A percentile compares a stretch with the other conserved stretches of the same genome.
phyloP scores from a whole-genome alignment of 2,888 invertebrate species.

The Tachina fera region DNA sequence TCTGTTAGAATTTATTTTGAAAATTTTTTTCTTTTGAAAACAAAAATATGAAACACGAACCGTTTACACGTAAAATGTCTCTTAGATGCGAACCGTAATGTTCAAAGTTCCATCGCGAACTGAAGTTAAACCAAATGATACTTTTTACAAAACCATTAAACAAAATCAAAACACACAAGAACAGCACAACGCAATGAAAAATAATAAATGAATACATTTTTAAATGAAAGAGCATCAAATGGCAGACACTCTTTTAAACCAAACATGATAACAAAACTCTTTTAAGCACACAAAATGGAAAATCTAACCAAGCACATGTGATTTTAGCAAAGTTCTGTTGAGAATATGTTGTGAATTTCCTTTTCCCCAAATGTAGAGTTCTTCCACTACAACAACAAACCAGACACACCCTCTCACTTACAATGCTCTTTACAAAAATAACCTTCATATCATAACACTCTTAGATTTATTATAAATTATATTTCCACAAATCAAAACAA shows the following conservation, averaged over 20 bases:
- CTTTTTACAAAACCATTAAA: slow-evolving; percentile 57
- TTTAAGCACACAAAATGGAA: slow-evolving; percentile 14
- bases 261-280: slow-evolving; percentile 32
- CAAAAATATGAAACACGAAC: slow-evolving; percentile 39
- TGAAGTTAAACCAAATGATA: slow-evolving; percentile 72
- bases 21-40: slow-evolving; percentile 38
- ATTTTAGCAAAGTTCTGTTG: slow-evolving; percentile 46
- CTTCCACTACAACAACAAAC: slow-evolving; percentile 39
- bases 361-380: slow-evolving; percentile 39
- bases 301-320: slow-evolving; percentile 51
- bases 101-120: slow-evolving; percentile 83
- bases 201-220: slow-evolving; percentile 4
- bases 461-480: slow-evolving; percentile 5
- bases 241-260: neutral
- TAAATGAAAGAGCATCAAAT: slow-evolving; percentile 25
- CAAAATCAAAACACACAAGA: slow-evolving; percentile 61
- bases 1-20: neutral
- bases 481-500: slow-evolving; percentile 57
- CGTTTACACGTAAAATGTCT: slow-evolving; percentile 68
- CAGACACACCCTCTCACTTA: slow-evolving; percentile 62
- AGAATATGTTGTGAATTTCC: slow-evolving; percentile 28
- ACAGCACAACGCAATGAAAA: slow-evolving; percentile 15
- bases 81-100: slow-evolving; percentile 78
- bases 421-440: slow-evolving; percentile 8
- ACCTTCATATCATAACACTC: slow-evolving; percentile 4